Evolutionary conservation across 2,113 vertebrate species (phyloP).

Genomic region (Hipposideros armiger): DNA sequence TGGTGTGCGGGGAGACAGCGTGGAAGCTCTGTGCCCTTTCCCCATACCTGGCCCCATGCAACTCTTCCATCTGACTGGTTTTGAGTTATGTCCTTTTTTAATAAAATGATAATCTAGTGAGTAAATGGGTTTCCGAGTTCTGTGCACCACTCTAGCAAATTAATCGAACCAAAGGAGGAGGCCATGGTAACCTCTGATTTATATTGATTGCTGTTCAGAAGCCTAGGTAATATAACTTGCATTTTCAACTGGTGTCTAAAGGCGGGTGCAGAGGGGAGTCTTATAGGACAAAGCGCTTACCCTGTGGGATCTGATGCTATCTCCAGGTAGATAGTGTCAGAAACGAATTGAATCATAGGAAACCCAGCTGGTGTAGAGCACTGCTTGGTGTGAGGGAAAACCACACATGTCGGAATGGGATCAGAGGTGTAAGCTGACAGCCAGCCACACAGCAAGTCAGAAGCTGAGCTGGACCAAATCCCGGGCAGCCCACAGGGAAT

Average conservation of each 20-base stretch:
- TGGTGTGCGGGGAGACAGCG: neutral
- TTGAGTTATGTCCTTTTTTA: neutral
- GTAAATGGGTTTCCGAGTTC: neutral
- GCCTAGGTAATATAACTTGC: neutral
- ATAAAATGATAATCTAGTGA: neutral
- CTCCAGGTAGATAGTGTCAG: neutral
- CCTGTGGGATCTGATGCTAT: neutral
- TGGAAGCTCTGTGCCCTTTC: rapidly evolving
- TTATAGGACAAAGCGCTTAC: neutral
- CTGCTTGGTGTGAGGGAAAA: too few relatives aligned
- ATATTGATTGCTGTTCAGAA: neutral
- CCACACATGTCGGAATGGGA: neutral
- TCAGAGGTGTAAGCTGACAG: neutral
- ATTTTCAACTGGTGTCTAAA: neutral
- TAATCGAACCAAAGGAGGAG: too few relatives aligned
- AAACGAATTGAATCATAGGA: neutral
- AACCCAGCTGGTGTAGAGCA: too few relatives aligned
- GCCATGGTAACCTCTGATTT: neutral
- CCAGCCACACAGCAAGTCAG: neutral
- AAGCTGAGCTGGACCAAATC: neutral
- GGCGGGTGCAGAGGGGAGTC: neutral
- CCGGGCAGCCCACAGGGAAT: neutral
- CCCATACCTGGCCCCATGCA: neutral
- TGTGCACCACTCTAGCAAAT: neutral
- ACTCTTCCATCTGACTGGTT: neutral